Evolutionary conservation across 1,140 invertebrate species (phyloP).

Genomic region (Pseudomyrmex concolor): DNA sequence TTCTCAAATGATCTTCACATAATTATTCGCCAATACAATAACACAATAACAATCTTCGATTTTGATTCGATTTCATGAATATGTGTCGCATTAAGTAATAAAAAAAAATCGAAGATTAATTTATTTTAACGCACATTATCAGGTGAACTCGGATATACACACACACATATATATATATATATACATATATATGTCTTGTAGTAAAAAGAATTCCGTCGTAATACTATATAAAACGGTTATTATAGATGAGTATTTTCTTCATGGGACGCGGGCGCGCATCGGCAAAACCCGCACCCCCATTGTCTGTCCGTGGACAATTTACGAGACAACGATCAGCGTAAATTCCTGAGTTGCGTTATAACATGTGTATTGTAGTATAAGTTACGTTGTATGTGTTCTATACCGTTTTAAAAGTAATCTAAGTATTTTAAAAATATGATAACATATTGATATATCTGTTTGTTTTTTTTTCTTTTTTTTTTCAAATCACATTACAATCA

Average conservation of each 20-base stretch:
- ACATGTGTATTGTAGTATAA: conserved; percentile 20
- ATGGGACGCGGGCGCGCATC: neutral
- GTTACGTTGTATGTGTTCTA: conserved; percentile 9
- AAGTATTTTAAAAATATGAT: conserved; percentile 67
- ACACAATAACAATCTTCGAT: neutral
- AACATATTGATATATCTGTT: conserved; percentile 54
- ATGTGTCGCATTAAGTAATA: neutral
- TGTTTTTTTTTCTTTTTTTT: neutral
- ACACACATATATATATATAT: too few species aligned
- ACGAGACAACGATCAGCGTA: conserved; percentile 13
- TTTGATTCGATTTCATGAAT: neutral
- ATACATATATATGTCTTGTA: too few species aligned
- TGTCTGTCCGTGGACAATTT: conserved; percentile 21
- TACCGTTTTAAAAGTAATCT: conserved; percentile 48
- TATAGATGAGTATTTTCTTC: conserved; percentile 52
- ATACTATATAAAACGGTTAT: conserved; percentile 1
- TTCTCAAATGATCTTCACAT: too few species aligned
- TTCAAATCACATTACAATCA: conserved; percentile 58
- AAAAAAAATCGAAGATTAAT: conserved; percentile 3
- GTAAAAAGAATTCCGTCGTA: too few species aligned
- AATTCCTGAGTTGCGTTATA: conserved; percentile 52
- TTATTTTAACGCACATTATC: neutral
- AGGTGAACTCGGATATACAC: neutral
- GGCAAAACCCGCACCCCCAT: neutral
- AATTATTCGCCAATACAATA: too few species aligned